These are phyloP conservation scores for Potorous gilbertii DNA, from an alignment of 2,797 vertebrate genomes.

Conservation along the genomic window DNA sequence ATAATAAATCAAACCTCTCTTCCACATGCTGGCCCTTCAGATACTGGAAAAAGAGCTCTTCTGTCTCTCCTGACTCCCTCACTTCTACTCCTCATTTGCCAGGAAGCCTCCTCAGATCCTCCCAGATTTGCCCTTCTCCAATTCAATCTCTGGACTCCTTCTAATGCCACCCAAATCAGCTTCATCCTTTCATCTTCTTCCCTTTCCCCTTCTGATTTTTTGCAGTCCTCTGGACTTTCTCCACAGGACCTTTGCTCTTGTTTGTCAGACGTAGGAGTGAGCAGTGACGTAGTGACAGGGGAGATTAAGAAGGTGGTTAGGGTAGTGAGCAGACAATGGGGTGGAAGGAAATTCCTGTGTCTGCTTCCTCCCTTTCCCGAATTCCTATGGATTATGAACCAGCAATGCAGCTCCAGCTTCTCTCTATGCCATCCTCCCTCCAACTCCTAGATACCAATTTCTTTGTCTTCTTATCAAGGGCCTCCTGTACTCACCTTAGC, in stretches of 20 bases:
- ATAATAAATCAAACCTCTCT: background rate
- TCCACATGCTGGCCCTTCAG: background rate
- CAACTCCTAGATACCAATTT: background rate
- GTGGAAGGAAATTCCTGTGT: background rate
- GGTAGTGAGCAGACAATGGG: background rate
- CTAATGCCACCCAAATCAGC: background rate
- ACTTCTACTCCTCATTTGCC: background rate
- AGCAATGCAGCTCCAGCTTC: background rate
- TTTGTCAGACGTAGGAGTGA: background rate
- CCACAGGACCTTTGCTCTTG: background rate
- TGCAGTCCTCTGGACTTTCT: background rate
- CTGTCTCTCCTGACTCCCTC: background rate
- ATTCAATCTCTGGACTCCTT: background rate
- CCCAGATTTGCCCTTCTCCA: background rate
- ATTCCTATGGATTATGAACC: background rate
- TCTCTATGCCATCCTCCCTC: background rate
- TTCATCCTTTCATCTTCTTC: background rate
- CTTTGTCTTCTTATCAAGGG: background rate
- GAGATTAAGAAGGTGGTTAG: background rate
- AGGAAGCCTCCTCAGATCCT: background rate
- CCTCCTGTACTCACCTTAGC: background rate
- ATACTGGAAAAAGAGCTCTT: background rate
- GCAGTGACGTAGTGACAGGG: background rate
- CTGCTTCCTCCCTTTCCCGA: background rate
- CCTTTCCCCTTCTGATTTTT: background rate